Evolutionary conservation across 2,113 vertebrate genomes (phyloP).

Genomic region (Chionomys nivalis): DNA sequence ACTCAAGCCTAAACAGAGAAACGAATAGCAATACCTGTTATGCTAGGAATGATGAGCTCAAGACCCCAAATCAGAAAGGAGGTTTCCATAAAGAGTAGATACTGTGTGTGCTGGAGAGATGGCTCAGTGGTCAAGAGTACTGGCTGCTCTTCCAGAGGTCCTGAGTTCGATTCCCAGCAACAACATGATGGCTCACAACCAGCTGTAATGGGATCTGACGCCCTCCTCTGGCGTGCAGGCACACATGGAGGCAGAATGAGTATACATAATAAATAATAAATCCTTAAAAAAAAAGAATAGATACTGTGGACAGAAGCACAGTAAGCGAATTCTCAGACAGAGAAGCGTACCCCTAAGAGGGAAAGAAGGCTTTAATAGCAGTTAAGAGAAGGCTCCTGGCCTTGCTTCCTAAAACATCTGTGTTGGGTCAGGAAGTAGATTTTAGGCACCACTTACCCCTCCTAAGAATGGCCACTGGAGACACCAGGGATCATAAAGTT

Average conservation of each 20-base stretch:
- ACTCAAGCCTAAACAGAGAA: not conserved
- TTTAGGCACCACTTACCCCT: not conserved
- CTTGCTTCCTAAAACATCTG: not conserved
- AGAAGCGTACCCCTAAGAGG: not conserved
- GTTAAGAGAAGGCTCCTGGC: not conserved
- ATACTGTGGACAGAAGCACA: not conserved
- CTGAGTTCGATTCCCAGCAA: too few species aligned
- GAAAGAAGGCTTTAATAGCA: not conserved
- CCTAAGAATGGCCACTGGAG: not conserved
- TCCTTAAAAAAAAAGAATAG: too few species aligned
- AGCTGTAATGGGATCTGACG: too few species aligned
- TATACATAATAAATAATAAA: too few species aligned
- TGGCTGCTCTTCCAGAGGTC: too few species aligned
- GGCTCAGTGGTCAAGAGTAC: too few species aligned
- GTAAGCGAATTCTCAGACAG: not conserved
- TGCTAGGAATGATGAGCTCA: too few species aligned
- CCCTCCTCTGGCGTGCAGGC: too few species aligned
- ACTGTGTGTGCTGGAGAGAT: too few species aligned
- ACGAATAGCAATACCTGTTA: not conserved
- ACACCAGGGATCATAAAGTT: not conserved
- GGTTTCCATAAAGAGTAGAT: too few species aligned
- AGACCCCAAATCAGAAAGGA: not conserved
- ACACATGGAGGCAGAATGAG: too few species aligned
- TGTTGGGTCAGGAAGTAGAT: not conserved
- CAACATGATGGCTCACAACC: too few species aligned